Evolutionary conservation across 2,888 invertebrate genomes (phyloP).

Genomic region (Acrobasis suavella): DNA sequence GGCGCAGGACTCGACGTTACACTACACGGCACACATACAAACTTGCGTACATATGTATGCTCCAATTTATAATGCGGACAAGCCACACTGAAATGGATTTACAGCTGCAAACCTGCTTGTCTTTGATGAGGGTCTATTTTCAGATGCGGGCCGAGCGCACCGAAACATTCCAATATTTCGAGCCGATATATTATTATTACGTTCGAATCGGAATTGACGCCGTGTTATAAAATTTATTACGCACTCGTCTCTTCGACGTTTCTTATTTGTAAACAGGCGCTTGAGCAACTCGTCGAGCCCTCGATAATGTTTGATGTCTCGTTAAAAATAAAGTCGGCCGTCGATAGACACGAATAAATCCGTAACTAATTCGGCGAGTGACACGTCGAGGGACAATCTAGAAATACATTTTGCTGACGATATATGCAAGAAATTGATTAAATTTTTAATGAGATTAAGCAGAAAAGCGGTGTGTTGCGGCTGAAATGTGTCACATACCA

Average conservation of each 20-base stretch:
- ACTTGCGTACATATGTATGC: slow-evolving; percentile 49
- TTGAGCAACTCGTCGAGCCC: slow-evolving; percentile 67
- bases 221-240: slow-evolving; percentile 81
- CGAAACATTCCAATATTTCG: slow-evolving; percentile 79
- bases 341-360: slow-evolving; percentile 75
- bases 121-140: slow-evolving; percentile 82
- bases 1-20: slow-evolving; percentile 52
- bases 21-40: slow-evolving; percentile 46
- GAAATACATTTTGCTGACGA: slow-evolving; percentile 67
- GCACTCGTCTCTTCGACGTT: slow-evolving; percentile 72
- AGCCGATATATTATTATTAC: slow-evolving; percentile 81
- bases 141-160: slow-evolving; percentile 75
- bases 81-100: slow-evolving; percentile 81
- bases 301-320: slow-evolving; percentile 80
- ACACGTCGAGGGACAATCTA: slow-evolving; percentile 62
- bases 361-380: slow-evolving; percentile 78
- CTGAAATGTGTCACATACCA: slow-evolving; percentile 34
- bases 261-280: slow-evolving; percentile 79
- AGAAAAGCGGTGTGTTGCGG: slow-evolving; percentile 37
- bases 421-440: slow-evolving; percentile 55
- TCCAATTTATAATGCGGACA: slow-evolving; percentile 81
- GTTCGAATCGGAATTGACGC: slow-evolving; percentile 76
- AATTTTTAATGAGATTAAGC: slow-evolving; percentile 73
- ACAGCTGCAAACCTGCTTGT: slow-evolving; percentile 82
- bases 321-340: slow-evolving; percentile 78